Base-by-base conservation (phyloP, 1,140 invertebrate species). In the Drosophila simulans region DNA sequence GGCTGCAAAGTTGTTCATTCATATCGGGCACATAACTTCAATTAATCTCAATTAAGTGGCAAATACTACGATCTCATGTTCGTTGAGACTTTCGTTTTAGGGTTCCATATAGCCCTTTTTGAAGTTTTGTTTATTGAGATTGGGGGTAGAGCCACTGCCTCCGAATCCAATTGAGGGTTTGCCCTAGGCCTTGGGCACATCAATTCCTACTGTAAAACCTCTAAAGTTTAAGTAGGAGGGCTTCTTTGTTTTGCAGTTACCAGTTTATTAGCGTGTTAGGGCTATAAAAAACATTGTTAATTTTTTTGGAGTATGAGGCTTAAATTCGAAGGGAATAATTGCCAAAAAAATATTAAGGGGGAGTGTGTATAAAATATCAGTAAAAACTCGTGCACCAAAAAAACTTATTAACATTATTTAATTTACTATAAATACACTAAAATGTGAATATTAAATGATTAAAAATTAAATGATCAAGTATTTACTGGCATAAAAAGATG, bases 31-130 rank as follows among this genome's bases (percentile, higher is more conserved):
- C 70, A 84, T 76, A 86, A 86, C 83, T 86, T 86, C 83, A 86
- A 86, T 86, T 86, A 86, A 86, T 86, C 83, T 86, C 84, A 86
- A 86, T 86, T 86, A 86, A 86, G 79, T 76, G 80, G 75, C 83
- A 76, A 86, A 79, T 82, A 78, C 63, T 69, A 55, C 55, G 43
- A 62, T 37, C 62, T 34, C 34, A 49, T 59, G 63, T 63, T 34
- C 12, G 37, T 49, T 52, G 49, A 72, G 63, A 72, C 58, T 79
- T 76, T 74, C 46, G 57, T 54, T 69, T 72, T 77, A 68, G 60
- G 62, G 59, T 65, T 73, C 54, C 52, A 71, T 55, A 55, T 84
- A 83, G 83, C 83, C 82, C 83, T 86, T 88, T 85, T 65, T 20
- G 31, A 25, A 57, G 59, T 35, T 35, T 75, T 37, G 35, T 31